Conservation (phyloP, 2,113 vertebrate species). For the Neolamprologus toae region DNA sequence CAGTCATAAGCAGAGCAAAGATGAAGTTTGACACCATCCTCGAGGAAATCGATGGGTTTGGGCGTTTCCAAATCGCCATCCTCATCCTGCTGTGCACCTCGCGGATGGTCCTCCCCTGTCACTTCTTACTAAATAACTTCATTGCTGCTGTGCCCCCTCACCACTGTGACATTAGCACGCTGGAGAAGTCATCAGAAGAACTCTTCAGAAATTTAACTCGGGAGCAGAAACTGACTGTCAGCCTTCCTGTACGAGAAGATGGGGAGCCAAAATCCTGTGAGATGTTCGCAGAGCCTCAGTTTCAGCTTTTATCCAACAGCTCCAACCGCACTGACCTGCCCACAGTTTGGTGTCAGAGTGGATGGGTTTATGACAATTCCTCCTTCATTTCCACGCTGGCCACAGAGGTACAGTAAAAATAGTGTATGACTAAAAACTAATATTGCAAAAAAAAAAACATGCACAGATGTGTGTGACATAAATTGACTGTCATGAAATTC, state of each 20-base stretch:
- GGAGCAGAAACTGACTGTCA: constrained; percentile 63
- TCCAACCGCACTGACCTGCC: constrained; percentile 8
- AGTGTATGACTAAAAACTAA: background rate
- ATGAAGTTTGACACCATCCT: constrained; percentile 84
- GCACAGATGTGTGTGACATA: background rate
- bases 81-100: constrained; percentile 65
- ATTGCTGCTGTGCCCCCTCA: constrained; percentile 74
- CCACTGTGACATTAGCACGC: constrained; percentile 65
- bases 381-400: constrained; percentile 81
- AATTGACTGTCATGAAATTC: accelerated
- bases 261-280: constrained; percentile 73
- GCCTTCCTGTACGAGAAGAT: constrained; percentile 61
- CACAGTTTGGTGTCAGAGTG: constrained; percentile 67
- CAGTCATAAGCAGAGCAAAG: background rate
- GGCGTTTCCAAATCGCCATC: constrained; percentile 76
- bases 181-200: background rate
- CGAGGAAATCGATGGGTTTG: constrained; percentile 74
- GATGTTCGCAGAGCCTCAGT: constrained; percentile 72
- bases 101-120: constrained; percentile 66
- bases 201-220: constrained; percentile 64
- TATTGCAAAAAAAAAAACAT: background rate
- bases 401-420: constrained; percentile 71
- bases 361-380: constrained; percentile 79
- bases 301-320: constrained; percentile 64
- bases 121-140: constrained; percentile 80